Base-by-base conservation (phyloP, 2,113 vertebrate genomes). In the Triplophysa rosa region DNA sequence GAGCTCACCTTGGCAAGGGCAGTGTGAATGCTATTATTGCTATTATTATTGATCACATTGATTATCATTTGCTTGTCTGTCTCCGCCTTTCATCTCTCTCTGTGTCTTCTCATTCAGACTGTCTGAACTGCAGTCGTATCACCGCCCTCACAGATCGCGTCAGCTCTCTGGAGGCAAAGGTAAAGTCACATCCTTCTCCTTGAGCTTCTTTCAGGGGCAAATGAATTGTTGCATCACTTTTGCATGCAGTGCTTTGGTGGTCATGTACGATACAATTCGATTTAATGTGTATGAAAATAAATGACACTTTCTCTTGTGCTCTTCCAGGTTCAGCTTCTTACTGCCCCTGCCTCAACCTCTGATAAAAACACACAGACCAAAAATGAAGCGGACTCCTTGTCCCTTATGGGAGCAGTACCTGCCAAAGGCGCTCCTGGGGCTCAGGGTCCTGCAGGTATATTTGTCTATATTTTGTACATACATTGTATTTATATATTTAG, bases 111-210 rank as follows among this genome's bases (percentile, higher is more conserved):
- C 21, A 81, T 56, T 72, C 79, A 98, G 97, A 89, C 86, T 98
- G 97, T 88, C 88, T 96, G 79, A 99, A 98, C 90, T 99, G 96
- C 91, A 97, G 94, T 91, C 91, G 84, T 42, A 88, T 97, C 13
- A 89, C 91, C 6, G 94, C 95, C 83, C 84, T 98, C 71, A 91
- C 89, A 0, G 92, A 95, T 70, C 90, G 94, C 5, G 92, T 98
- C 56, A 87, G 87, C 86, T 91, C 91, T 1, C 91, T 99, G 56
- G 96, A 99, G 83, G 87, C 89, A 0, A 97, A 96, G 95, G 97
- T 97, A 83, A 69, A n/a, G 19, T 11, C 68, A 63, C 8, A 74
- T 65, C 2, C 8, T 19, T 80, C 67, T 61, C 45, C 45, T 45
- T 12, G 56, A 73, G 52, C 6, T n/a, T 49, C 49, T 68, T 45